phyloP scores from a whole-genome alignment of 2,888 invertebrate species.

The Heterodera filipjevi region DNA sequence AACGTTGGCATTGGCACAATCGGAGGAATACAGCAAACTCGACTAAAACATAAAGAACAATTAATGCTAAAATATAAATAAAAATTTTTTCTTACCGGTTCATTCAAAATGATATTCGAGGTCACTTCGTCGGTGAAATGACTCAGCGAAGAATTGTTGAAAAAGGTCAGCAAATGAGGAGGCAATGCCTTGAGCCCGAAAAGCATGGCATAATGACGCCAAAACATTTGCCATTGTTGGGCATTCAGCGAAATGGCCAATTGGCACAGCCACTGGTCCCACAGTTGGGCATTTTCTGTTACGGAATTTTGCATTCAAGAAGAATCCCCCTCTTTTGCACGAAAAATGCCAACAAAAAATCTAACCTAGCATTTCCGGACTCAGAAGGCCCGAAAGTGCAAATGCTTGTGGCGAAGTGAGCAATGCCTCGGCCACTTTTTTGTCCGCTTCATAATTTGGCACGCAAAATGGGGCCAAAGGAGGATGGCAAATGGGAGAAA shows the following conservation, averaged over 20 bases:
- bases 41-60: background rate
- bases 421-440: constrained; percentile 27
- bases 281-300: constrained; percentile 35
- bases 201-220: constrained; percentile 43
- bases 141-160: constrained; percentile 35
- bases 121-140: background rate
- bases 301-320: background rate
- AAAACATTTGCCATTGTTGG: constrained; percentile 47
- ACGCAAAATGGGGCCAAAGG: background rate
- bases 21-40: background rate
- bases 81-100: background rate
- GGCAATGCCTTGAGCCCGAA: constrained; percentile 46
- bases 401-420: constrained; percentile 35
- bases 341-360: background rate
- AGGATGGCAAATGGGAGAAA: background rate
- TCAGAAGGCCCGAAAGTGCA: constrained; percentile 28
- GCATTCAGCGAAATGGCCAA: constrained; percentile 44
- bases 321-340: no score
- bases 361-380: constrained; percentile 27
- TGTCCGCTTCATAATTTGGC: constrained; percentile 12
- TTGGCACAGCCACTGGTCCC: constrained; percentile 49
- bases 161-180: constrained; percentile 43
- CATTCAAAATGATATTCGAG: background rate
- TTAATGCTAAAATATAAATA: background rate
- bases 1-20: background rate